phyloP scores from a whole-genome alignment of 2,113 vertebrate genomes.

The Colistium nudipinnis region DNA sequence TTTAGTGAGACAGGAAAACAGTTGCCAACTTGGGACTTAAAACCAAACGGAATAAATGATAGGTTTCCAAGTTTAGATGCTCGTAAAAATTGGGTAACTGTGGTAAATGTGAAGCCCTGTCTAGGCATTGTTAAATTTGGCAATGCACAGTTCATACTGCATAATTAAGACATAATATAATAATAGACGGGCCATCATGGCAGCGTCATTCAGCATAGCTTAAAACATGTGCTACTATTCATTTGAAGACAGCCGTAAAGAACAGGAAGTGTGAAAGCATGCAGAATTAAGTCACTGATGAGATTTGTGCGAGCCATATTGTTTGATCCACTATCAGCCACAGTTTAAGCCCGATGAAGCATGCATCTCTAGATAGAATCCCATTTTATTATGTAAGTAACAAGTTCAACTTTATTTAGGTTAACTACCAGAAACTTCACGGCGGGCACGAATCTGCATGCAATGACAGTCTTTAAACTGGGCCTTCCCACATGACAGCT shows the following conservation, averaged over 20 bases:
- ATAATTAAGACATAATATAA: background rate
- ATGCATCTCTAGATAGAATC: background rate
- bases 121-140: background rate
- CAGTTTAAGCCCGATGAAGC: background rate
- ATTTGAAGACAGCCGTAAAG: background rate
- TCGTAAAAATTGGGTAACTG: background rate
- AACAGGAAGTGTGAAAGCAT: slow-evolving; percentile 39
- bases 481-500: slow-evolving; percentile 60
- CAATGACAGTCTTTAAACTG: slow-evolving; percentile 31
- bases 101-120: background rate
- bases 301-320: slow-evolving; percentile 17
- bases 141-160: background rate
- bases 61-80: slow-evolving; percentile 11
- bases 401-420: slow-evolving; percentile 2
- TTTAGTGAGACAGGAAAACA: background rate
- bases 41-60: slow-evolving; percentile 23
- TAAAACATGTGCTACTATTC: background rate
- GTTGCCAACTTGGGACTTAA: slow-evolving; percentile 9
- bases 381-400: background rate
- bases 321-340: background rate
- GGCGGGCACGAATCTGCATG: slow-evolving; percentile 27
- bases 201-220: background rate
- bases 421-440: slow-evolving; percentile 7
- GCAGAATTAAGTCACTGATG: background rate
- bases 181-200: background rate